Conservation (phyloP, 2,888 invertebrate genomes). For the Microctonus aethiopoides region DNA sequence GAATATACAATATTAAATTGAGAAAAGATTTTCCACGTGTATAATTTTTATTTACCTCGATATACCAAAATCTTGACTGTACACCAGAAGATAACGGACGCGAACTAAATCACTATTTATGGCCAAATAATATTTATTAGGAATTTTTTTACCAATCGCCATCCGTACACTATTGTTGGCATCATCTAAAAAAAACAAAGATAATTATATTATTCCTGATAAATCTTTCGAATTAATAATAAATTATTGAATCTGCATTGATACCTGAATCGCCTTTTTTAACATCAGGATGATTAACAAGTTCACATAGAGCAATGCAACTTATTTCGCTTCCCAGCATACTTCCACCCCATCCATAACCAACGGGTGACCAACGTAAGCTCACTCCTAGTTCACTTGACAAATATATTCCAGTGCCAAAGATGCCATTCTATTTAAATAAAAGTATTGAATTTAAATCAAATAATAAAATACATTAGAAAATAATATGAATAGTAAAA, state of each 20-base stretch:
- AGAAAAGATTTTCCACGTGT: no score
- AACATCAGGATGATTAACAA: conserved; percentile 77
- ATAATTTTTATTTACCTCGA: conserved; percentile 57
- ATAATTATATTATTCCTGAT: background rate
- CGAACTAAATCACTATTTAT: conserved; percentile 81
- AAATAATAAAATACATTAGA: conserved; percentile 10
- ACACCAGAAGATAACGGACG: conserved; percentile 81
- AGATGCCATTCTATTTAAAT: conserved; percentile 67
- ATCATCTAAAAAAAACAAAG: conserved; percentile 41
- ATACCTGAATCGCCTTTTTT: conserved; percentile 63
- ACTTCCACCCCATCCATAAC: conserved; percentile 82
- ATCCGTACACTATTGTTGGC: conserved; percentile 53
- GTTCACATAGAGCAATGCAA: conserved; percentile 84
- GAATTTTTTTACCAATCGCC: conserved; percentile 68
- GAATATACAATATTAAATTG: no score
- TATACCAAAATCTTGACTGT: conserved; percentile 64
- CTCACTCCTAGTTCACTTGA: conserved; percentile 80
- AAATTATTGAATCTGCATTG: background rate
- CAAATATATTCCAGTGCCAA: conserved; percentile 81
- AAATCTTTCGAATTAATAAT: background rate
- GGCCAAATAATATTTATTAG: conserved; percentile 79
- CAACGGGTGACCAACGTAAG: conserved; percentile 78
- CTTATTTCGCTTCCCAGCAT: conserved; percentile 80
- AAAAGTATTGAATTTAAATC: conserved; percentile 26
- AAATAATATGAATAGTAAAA: conserved; percentile 6